Percentiles rank a stretch among this genome's conserved stretches.
These are phyloP conservation scores for Lasius fuliginosus DNA, from an alignment of 2,888 invertebrate species.

Conservation along the genomic window DNA sequence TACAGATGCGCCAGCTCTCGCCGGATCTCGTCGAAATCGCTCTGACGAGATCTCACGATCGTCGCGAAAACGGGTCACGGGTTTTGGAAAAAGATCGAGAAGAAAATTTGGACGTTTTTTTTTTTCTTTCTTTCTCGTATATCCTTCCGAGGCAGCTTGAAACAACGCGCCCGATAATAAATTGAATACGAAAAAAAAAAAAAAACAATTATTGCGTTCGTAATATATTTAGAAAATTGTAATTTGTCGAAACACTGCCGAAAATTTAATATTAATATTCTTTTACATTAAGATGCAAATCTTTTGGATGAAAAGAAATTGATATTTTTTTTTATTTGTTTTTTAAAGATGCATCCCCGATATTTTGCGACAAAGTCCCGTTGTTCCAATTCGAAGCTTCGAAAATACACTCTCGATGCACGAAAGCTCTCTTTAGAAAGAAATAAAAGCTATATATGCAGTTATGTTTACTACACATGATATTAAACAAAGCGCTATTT, in stretches of 20 bases:
- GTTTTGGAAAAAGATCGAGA: not conserved
- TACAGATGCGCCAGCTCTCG: too few relatives aligned
- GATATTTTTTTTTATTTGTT: not conserved
- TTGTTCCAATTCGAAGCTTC: not conserved
- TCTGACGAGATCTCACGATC: not conserved
- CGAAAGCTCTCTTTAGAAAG: not conserved
- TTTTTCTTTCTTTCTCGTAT: too few relatives aligned
- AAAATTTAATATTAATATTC: not conserved
- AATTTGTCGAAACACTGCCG: not conserved
- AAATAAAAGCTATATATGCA: not conserved
- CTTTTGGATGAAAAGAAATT: not conserved
- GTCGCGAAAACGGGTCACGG: not conserved
- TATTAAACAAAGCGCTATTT: not conserved
- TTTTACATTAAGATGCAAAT: not conserved
- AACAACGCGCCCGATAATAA: not conserved
- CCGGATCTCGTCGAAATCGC: not conserved
- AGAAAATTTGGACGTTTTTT: not conserved
- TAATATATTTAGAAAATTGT: not conserved
- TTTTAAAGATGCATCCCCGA: not conserved
- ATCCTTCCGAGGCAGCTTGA: too few relatives aligned
- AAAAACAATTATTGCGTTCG: not conserved
- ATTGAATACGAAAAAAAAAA: not conserved
- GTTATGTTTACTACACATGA: not conserved
- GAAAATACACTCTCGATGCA: not conserved
- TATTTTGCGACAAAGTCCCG: not conserved